Evolutionary conservation across 2,113 vertebrate genomes (phyloP).

Genomic region (rabbit (Oryctolagus cuniculus)): DNA sequence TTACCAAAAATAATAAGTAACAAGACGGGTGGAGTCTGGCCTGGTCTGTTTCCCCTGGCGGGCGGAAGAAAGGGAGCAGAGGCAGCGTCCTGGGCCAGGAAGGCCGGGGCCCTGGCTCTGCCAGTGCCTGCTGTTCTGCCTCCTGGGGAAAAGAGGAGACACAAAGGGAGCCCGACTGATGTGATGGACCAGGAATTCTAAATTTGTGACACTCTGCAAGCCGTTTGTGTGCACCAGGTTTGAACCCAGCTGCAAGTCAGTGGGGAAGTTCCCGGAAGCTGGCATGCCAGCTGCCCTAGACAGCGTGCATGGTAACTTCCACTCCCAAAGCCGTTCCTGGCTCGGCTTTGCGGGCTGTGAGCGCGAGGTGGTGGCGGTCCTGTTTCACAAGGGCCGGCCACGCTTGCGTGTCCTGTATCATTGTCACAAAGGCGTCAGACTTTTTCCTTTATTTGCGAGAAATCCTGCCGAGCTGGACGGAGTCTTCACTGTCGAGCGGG

Average conservation of each 20-base stretch:
- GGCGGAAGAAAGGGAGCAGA: conserved; percentile 46
- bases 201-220: conserved; percentile 50
- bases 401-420: not conserved
- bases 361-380: conserved; percentile 55
- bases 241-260: conserved; percentile 75
- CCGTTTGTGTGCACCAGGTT: conserved; percentile 74
- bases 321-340: conserved; percentile 71
- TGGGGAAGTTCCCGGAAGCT: conserved; percentile 37
- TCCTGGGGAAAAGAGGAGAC: conserved; percentile 46
- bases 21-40: conserved; percentile 17
- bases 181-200: conserved; percentile 61
- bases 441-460: conserved; percentile 66
- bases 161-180: conserved; percentile 36
- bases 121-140: conserved; percentile 58
- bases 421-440: conserved; percentile 43
- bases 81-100: conserved; percentile 30
- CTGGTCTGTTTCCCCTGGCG: conserved; percentile 55
- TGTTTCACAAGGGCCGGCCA: conserved; percentile 56
- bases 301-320: conserved; percentile 65
- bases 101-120: conserved; percentile 53
- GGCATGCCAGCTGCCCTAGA: conserved; percentile 57
- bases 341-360: conserved; percentile 54
- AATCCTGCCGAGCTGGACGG: conserved; percentile 42
- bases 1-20: not conserved
- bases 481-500: conserved; percentile 60